phyloP scores from a whole-genome alignment of 2,888 invertebrate species.

The Argynnis bischoffii region DNA sequence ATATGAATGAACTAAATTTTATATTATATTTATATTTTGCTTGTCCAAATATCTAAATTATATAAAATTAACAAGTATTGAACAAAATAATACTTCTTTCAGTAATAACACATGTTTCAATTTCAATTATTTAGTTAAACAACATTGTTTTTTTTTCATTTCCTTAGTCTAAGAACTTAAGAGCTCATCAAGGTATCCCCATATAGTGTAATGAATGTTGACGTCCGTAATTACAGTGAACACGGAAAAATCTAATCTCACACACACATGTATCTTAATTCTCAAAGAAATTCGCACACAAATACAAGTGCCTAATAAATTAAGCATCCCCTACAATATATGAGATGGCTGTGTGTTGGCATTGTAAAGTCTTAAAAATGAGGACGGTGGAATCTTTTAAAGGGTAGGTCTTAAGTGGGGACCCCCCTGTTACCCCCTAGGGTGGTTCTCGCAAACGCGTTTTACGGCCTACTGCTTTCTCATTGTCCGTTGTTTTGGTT shows the following conservation, averaged over 20 bases:
- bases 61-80: neutral
- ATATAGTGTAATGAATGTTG: constrained; percentile 52
- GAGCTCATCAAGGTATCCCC: constrained; percentile 59
- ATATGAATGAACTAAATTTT: too few relatives aligned
- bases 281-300: constrained; percentile 51
- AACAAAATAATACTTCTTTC: neutral
- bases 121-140: neutral
- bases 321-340: constrained; percentile 63
- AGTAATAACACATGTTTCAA: neutral
- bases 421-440: constrained; percentile 55
- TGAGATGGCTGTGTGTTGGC: constrained; percentile 74
- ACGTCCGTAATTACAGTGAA: constrained; percentile 69
- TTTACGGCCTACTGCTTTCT: constrained; percentile 70
- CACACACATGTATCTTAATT: constrained; percentile 54
- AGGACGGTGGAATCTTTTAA: constrained; percentile 78
- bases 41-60: too few relatives aligned
- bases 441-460: constrained; percentile 71
- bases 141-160: constrained; percentile 8
- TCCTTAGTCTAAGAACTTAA: constrained; percentile 2
- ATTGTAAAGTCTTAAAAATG: constrained; percentile 82
- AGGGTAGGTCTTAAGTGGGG: constrained; percentile 80
- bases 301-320: constrained; percentile 64
- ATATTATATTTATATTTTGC: too few relatives aligned
- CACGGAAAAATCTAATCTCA: constrained; percentile 80
- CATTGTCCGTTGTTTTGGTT: constrained; percentile 78